Conservation (phyloP, 2,113 vertebrate genomes). For the Pangasianodon gigas region DNA sequence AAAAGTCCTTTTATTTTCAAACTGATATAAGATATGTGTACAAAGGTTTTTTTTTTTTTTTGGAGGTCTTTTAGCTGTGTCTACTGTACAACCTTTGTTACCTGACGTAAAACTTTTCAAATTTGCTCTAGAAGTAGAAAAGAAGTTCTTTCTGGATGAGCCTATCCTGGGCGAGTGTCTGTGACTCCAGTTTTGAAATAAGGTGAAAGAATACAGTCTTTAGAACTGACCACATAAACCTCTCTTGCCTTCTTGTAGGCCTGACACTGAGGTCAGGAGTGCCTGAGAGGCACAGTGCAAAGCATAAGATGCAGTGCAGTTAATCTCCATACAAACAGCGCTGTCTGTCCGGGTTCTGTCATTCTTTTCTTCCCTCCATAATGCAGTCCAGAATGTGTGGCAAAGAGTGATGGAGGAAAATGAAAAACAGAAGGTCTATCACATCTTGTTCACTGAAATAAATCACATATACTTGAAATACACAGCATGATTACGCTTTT, state of each 20-base stretch:
- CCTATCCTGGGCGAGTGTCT: background rate
- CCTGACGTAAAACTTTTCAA: background rate
- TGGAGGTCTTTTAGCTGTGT: background rate
- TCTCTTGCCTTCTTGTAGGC: background rate
- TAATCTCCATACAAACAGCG: background rate
- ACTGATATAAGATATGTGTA: background rate
- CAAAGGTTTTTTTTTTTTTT: background rate
- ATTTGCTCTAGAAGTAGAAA: slow-evolving; percentile 7
- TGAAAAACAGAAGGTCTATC: slow-evolving; percentile 9
- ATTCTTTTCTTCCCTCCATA: background rate
- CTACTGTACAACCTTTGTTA: background rate
- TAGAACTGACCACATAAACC: background rate
- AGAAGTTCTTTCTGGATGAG: background rate
- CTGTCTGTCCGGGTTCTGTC: background rate
- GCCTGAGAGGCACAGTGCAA: background rate
- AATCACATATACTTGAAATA: slow-evolving; percentile 21
- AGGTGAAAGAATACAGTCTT: slow-evolving; percentile 7
- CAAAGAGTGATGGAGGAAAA: slow-evolving; percentile 25
- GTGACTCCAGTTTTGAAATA: slow-evolving; percentile 7
- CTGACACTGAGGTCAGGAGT: background rate
- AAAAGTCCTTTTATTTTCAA: background rate
- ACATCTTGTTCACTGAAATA: slow-evolving; percentile 27
- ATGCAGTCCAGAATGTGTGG: slow-evolving; percentile 17
- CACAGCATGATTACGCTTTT: slow-evolving; percentile 16
- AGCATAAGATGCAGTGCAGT: background rate